A percentile compares a stretch with the other conserved stretches of the same genome.
These are phyloP conservation scores for Tychaedon coryphoeus DNA, from an alignment of 2,113 vertebrate genomes.

Conservation along the genomic window DNA sequence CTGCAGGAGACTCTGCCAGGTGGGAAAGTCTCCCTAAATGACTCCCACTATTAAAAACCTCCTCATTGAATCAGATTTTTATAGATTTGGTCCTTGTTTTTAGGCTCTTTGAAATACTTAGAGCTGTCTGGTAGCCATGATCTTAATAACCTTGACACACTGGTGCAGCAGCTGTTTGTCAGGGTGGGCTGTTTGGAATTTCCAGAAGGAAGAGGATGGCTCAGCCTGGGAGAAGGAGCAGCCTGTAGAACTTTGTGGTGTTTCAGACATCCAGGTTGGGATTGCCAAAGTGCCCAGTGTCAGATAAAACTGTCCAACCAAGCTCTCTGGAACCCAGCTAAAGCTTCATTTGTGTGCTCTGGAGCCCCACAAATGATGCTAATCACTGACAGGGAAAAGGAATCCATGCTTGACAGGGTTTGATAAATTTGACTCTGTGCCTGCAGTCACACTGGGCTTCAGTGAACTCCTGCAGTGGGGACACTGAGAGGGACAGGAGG, in stretches of 20 bases:
- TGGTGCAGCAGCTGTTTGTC: neutral
- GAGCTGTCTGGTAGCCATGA: neutral
- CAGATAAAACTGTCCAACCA: too few species aligned
- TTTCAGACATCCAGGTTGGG: neutral
- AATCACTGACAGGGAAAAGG: too few species aligned
- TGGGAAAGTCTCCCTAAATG: neutral
- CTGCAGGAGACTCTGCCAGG: neutral
- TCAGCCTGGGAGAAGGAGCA: neutral
- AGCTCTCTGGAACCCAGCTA: too few species aligned
- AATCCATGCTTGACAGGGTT: too few species aligned
- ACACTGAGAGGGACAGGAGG: too few species aligned
- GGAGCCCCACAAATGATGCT: too few species aligned
- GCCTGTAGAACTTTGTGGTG: neutral
- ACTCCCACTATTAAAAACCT: neutral
- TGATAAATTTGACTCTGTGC: too few species aligned
- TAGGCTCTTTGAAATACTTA: neutral
- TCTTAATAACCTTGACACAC: neutral
- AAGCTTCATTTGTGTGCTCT: too few species aligned
- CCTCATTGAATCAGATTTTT: neutral
- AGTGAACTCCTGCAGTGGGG: too few species aligned
- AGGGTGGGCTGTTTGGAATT: neutral
- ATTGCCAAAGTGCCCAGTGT: too few species aligned
- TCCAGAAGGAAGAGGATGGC: neutral
- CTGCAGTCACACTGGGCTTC: too few species aligned
- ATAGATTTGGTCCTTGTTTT: neutral